Evolutionary conservation across 2,797 vertebrate genomes (phyloP).

Genomic region (Sternotherus odoratus): DNA sequence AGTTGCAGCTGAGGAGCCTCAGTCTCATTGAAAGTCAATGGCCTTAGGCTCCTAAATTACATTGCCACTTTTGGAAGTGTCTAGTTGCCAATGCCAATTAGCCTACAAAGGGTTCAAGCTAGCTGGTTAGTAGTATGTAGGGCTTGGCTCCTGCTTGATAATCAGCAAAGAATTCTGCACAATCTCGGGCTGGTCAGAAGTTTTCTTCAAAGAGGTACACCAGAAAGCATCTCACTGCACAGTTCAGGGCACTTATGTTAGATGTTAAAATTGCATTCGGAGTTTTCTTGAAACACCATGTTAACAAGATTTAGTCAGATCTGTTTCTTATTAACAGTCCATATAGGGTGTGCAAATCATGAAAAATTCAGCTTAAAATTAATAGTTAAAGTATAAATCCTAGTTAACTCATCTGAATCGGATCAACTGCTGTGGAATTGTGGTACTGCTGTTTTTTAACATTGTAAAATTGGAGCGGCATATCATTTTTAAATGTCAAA

Average conservation of each 20-base stretch:
- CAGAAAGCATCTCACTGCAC: conserved; percentile 16
- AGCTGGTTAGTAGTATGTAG: conserved; percentile 33
- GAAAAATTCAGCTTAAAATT: conserved; percentile 35
- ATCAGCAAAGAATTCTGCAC: conserved; percentile 61
- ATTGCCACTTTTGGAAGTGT: neutral
- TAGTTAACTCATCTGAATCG: conserved; percentile 14
- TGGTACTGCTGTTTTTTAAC: neutral
- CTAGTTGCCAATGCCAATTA: conserved; percentile 29
- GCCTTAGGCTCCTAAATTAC: conserved; percentile 50
- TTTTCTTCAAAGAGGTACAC: conserved; percentile 7
- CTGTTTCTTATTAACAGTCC: conserved; percentile 37
- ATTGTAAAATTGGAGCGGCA: neutral
- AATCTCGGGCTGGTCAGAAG: conserved; percentile 43
- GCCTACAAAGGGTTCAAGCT: conserved; percentile 36
- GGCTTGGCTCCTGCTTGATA: conserved; percentile 62
- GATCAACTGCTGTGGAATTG: neutral
- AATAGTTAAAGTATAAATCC: neutral
- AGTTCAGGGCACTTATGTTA: neutral
- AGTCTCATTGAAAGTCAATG: conserved; percentile 57
- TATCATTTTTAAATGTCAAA: conserved; percentile 2
- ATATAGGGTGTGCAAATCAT: conserved; percentile 40
- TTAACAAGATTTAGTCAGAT: conserved; percentile 50
- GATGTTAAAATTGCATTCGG: conserved; percentile 14
- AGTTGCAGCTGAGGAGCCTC: conserved; percentile 35
- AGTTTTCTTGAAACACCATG: neutral